Percentiles rank a stretch among this genome's conserved stretches.
phyloP scores from a whole-genome alignment of 2,888 invertebrate genomes.

The Globia sparganii region DNA sequence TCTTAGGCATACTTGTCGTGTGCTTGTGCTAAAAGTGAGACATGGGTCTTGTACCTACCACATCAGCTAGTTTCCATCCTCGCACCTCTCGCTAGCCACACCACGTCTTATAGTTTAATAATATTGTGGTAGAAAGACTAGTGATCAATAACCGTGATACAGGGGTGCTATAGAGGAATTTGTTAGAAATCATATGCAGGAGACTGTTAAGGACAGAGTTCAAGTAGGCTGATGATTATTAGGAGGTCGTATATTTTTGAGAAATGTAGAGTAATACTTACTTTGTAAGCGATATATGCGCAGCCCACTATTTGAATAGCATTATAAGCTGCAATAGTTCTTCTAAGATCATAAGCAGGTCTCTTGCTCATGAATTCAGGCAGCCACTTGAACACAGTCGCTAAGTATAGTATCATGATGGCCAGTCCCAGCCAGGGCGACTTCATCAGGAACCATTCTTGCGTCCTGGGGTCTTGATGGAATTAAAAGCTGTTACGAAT shows the following conservation, averaged over 20 bases:
- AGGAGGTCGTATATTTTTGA: neutral
- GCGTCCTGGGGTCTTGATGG: slow-evolving; percentile 91
- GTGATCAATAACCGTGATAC: neutral
- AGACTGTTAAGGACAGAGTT: neutral
- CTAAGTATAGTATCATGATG: slow-evolving; percentile 91
- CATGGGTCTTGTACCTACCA: neutral
- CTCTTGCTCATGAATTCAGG: slow-evolving; percentile 93
- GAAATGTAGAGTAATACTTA: slow-evolving; percentile 73
- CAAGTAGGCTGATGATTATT: neutral
- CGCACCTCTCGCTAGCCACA: neutral
- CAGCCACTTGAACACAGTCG: slow-evolving; percentile 92
- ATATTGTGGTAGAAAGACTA: neutral
- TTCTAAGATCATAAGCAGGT: slow-evolving; percentile 91
- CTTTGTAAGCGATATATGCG: slow-evolving; percentile 90
- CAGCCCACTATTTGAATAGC: slow-evolving; percentile 92
- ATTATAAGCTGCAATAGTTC: slow-evolving; percentile 92
- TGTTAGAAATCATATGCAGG: neutral
- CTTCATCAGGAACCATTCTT: slow-evolving; percentile 93
- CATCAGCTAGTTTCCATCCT: neutral
- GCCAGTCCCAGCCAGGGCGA: slow-evolving; percentile 92
- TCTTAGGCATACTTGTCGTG: neutral
- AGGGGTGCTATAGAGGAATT: neutral
- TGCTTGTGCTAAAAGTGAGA: neutral
- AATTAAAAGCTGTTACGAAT: slow-evolving; percentile 20
- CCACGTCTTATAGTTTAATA: too few species aligned